A percentile compares a stretch with the other conserved stretches of the same genome.
These are phyloP conservation scores for Brevimyrus niger DNA, from an alignment of 2,113 vertebrate species.

Conservation along the genomic window DNA sequence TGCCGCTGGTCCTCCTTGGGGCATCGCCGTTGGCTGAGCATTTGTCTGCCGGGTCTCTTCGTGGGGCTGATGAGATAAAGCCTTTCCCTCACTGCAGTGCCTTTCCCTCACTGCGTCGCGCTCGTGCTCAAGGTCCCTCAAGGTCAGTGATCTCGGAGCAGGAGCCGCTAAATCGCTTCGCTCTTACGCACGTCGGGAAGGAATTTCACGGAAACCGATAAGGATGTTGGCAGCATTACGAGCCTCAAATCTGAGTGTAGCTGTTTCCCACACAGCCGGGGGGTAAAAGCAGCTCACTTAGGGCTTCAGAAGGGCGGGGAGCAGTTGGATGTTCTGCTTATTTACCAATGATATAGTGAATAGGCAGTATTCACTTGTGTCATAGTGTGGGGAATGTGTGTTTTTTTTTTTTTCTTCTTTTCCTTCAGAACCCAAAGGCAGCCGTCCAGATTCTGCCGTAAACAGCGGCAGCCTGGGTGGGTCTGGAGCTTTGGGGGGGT, in stretches of 20 bases:
- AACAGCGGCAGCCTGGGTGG: conserved; percentile 37
- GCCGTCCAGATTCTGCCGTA: conserved; percentile 50
- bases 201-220: conserved; percentile 35
- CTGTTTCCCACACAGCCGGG: background rate
- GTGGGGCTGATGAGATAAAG: background rate
- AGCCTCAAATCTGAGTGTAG: background rate
- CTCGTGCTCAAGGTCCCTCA: conserved; percentile 9
- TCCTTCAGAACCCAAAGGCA: conserved; percentile 62
- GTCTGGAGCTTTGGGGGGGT: conserved; percentile 40
- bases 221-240: conserved; percentile 22
- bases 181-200: conserved; percentile 30
- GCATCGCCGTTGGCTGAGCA: too few relatives aligned
- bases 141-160: background rate
- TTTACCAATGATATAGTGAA: background rate
- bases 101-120: conserved; percentile 12
- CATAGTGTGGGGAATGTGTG: background rate
- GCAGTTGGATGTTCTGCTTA: background rate
- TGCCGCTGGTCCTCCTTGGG: too few relatives aligned
- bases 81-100: conserved; percentile 6
- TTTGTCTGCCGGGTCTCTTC: background rate
- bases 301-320: background rate
- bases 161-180: background rate
- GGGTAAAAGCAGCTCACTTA: background rate
- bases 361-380: background rate
- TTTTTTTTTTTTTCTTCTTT: background rate